phyloP scores from a whole-genome alignment of 2,888 invertebrate genomes.

The Endomychus coccineus region DNA sequence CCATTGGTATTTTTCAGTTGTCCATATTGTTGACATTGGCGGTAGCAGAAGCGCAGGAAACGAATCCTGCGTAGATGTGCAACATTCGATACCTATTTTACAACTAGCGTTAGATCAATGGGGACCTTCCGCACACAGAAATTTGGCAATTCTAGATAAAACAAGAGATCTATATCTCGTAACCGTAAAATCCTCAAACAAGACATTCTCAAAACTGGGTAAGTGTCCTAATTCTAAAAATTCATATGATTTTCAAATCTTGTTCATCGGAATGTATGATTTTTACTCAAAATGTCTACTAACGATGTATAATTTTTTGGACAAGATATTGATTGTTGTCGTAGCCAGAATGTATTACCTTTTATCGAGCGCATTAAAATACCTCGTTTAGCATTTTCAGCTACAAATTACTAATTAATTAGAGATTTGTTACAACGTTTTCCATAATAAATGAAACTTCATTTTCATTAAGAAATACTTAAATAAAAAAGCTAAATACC shows the following conservation, averaged over 20 bases:
- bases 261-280: too few relatives aligned
- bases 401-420: too few relatives aligned
- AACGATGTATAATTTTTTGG: too few relatives aligned
- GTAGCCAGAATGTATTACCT: too few relatives aligned
- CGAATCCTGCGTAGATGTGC: slow-evolving; percentile 66
- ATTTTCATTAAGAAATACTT: too few relatives aligned
- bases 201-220: slow-evolving; percentile 70
- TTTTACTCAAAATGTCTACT: not conserved
- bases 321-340: too few relatives aligned
- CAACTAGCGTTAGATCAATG: slow-evolving; percentile 80
- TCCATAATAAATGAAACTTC: too few relatives aligned
- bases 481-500: too few relatives aligned
- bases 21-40: slow-evolving; percentile 80
- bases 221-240: slow-evolving; percentile 23
- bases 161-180: slow-evolving; percentile 83
- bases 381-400: too few relatives aligned
- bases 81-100: slow-evolving; percentile 70
- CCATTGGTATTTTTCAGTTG: slow-evolving; percentile 58
- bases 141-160: slow-evolving; percentile 80
- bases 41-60: slow-evolving; percentile 65
- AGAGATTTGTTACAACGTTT: too few relatives aligned
- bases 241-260: not conserved
- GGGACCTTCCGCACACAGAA: slow-evolving; percentile 70
- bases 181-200: slow-evolving; percentile 57
- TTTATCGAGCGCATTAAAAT: too few relatives aligned